phyloP scores from a whole-genome alignment of 2,888 invertebrate species.

The Acronicta psi region DNA sequence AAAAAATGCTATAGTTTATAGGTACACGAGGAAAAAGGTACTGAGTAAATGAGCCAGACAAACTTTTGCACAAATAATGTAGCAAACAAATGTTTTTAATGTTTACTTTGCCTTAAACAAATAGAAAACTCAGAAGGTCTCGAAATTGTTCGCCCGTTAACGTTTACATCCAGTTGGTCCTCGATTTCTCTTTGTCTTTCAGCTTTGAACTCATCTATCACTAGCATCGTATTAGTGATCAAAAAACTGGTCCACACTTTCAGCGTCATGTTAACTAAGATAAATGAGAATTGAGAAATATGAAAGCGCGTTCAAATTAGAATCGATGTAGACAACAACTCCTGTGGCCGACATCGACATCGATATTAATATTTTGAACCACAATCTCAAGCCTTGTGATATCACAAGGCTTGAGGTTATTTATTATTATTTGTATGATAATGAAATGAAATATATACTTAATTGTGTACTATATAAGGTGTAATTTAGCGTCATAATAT shows the following conservation, averaged over 20 bases:
- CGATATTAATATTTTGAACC: background rate
- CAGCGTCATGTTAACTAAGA: conserved; percentile 43
- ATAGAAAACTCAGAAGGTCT: background rate
- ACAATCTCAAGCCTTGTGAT: too few relatives aligned
- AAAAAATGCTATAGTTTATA: conserved; percentile 15
- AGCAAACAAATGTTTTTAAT: background rate
- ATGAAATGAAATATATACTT: too few relatives aligned
- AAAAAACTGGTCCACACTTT: conserved; percentile 44
- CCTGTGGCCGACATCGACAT: background rate
- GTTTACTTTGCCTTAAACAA: conserved; percentile 10
- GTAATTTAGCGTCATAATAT: too few relatives aligned
- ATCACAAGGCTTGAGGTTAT: too few relatives aligned
- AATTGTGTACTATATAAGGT: too few relatives aligned
- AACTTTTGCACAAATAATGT: background rate
- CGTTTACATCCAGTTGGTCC: too few relatives aligned
- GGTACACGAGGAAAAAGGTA: conserved; percentile 21
- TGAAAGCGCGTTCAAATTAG: conserved; percentile 44
- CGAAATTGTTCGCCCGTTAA: background rate
- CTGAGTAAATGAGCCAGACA: conserved; percentile 1
- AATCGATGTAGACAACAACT: conserved; percentile 47
- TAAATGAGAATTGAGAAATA: conserved; percentile 24
- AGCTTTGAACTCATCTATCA: conserved; percentile 17
- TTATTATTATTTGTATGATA: too few relatives aligned
- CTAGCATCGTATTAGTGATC: conserved; percentile 29
- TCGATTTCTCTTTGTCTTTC: conserved; percentile 8